Evolutionary conservation across 1,140 invertebrate species (phyloP), one percentile per base, ranked within the genome.

Genomic region (Papilio aristodemus): DNA sequence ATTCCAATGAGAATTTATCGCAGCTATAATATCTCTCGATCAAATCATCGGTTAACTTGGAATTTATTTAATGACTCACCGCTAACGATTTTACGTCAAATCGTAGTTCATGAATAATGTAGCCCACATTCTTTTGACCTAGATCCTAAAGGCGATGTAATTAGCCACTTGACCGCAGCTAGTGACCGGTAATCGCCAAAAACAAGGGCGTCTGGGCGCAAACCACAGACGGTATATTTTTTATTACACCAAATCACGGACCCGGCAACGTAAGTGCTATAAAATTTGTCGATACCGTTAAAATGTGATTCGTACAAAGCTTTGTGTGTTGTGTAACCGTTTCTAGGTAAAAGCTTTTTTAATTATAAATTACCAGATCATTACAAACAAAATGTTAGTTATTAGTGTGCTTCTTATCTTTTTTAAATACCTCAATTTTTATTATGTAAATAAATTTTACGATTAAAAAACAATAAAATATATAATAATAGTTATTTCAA

Each of bases 31-130:
- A 81, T 79, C 78, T 81, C 78, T 80, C 73, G 78, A 11, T 22
- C 77, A 83, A 79, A 78, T 73, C 70, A 66, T 71, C 73, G 72
- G 71, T 77, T 79, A 75, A 74, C 75, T 80, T 73, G 75, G 22
- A 78, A 84, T 89, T 89, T 90, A 83, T 87, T 85, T 85, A 89
- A 91, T 89, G 89, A 90, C 74, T 88, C 87, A 90, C 71, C 50
- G 71, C 78, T 86, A 89, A 90, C 83, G 80, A 88, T 87, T 89
- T 87, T 89, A 77, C 82, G 82, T 89, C 81, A 85, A 78, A 66
- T 46, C 27, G 41, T 46, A 46, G 41, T 43, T 74, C 81, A 89
- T 89, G 86, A 90, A 90, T 90, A 86, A 91, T 91, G 83, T 80
- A 90, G 75, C 76, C 70, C 80, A 79, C 79, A 81, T 82, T 80